phyloP scores from a whole-genome alignment of 2,113 vertebrate genomes.

The Uria lomvia region DNA sequence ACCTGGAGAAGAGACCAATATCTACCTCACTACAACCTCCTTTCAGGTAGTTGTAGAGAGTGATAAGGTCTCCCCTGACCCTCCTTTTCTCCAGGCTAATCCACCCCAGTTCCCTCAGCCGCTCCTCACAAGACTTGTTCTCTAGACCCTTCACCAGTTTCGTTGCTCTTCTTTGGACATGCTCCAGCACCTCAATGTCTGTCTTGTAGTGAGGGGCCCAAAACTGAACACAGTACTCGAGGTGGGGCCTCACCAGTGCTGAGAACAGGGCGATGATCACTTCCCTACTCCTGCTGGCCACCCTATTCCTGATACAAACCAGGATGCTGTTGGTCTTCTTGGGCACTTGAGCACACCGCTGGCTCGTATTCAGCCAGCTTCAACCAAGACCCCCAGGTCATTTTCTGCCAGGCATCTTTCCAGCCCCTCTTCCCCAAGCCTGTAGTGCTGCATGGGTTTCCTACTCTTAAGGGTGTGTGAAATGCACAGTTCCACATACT shows the following conservation, averaged over 20 bases:
- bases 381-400: neutral
- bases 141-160: neutral
- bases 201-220: neutral
- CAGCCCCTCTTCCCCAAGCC: neutral
- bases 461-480: neutral
- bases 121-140: neutral
- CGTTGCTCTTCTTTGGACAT: neutral
- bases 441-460: neutral
- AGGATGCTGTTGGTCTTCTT: neutral
- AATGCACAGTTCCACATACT: neutral
- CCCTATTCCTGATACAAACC: neutral
- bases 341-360: neutral
- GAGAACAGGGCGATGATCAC: neutral
- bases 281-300: neutral
- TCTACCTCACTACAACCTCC: neutral
- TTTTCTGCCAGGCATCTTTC: neutral
- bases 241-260: neutral
- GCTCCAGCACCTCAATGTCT: neutral
- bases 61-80: neutral
- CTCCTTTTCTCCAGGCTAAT: neutral
- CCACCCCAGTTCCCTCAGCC: neutral
- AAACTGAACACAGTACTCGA: neutral
- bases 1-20: neutral
- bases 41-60: neutral
- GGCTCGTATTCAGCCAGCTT: neutral